phyloP scores from a whole-genome alignment of 2,797 vertebrate genomes.

The Cottoperca gobio region DNA sequence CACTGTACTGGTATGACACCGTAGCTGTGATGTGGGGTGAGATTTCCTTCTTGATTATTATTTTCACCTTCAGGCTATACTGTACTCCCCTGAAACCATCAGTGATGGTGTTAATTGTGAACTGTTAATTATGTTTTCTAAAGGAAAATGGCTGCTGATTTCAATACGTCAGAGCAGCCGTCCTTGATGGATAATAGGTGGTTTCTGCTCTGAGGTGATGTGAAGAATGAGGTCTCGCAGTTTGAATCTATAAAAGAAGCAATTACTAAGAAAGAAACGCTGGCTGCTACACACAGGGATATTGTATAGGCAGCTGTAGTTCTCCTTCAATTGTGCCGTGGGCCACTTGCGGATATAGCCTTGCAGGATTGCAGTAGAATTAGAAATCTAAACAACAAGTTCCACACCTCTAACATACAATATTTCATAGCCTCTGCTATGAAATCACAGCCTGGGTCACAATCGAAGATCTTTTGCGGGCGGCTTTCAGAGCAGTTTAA shows the following conservation, averaged over 20 bases:
- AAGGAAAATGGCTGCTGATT: slow-evolving; percentile 70
- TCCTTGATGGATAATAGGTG: slow-evolving; percentile 66
- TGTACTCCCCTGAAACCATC: slow-evolving; percentile 10
- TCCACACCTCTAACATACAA: slow-evolving; percentile 65
- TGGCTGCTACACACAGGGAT: slow-evolving; percentile 51
- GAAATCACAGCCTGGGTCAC: slow-evolving; percentile 36
- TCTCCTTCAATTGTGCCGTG: slow-evolving; percentile 50
- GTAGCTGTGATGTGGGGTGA: slow-evolving; percentile 15
- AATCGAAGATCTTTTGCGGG: slow-evolving; percentile 53
- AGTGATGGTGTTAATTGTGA: slow-evolving; percentile 55
- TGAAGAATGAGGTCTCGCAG: slow-evolving; percentile 52
- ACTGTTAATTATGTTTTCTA: slow-evolving; percentile 70
- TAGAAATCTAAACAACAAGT: slow-evolving; percentile 69
- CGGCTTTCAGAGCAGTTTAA: slow-evolving; percentile 68
- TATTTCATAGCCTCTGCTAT: slow-evolving; percentile 53
- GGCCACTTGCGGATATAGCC: slow-evolving; percentile 59
- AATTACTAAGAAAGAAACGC: slow-evolving; percentile 75
- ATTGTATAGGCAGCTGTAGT: slow-evolving; percentile 49
- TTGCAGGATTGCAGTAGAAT: slow-evolving; percentile 47
- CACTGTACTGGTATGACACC: background rate
- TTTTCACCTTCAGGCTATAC: slow-evolving; percentile 13
- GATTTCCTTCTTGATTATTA: slow-evolving; percentile 20
- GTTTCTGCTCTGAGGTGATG: slow-evolving; percentile 56
- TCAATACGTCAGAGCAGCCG: slow-evolving; percentile 52
- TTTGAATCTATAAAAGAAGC: slow-evolving; percentile 77